Evolutionary conservation across 2,797 vertebrate species (phyloP).

Genomic region (Eleutherodactylus coqui): DNA sequence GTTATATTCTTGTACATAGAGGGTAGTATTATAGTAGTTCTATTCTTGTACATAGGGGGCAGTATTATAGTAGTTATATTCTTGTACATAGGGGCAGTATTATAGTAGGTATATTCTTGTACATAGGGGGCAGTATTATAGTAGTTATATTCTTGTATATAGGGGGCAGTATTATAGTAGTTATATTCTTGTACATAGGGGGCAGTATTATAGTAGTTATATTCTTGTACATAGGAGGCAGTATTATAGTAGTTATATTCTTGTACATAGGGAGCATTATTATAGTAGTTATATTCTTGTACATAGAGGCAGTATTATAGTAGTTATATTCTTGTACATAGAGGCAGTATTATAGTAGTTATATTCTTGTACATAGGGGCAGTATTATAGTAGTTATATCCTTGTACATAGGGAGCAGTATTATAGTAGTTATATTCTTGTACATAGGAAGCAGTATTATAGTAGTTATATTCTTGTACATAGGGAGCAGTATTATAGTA

Average conservation of each 20-base stretch:
- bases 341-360: not conserved
- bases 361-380: not conserved
- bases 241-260: not conserved
- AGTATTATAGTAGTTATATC: not conserved
- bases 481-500: not conserved
- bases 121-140: not conserved
- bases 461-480: conserved; percentile 1
- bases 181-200: not conserved
- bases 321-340: not conserved
- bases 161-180: not conserved
- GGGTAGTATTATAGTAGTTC: not conserved
- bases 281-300: conserved; percentile 2
- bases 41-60: not conserved
- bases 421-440: not conserved
- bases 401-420: not conserved
- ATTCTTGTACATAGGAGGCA: not conserved
- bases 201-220: not conserved
- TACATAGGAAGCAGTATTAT: conserved; percentile 1
- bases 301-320: not conserved
- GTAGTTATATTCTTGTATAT: not conserved
- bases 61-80: not conserved
- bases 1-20: not conserved
- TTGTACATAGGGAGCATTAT: not conserved
- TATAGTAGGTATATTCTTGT: not conserved
- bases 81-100: not conserved